phyloP scores from a whole-genome alignment of 1,140 invertebrate species.

The Copidosoma floridanum region DNA sequence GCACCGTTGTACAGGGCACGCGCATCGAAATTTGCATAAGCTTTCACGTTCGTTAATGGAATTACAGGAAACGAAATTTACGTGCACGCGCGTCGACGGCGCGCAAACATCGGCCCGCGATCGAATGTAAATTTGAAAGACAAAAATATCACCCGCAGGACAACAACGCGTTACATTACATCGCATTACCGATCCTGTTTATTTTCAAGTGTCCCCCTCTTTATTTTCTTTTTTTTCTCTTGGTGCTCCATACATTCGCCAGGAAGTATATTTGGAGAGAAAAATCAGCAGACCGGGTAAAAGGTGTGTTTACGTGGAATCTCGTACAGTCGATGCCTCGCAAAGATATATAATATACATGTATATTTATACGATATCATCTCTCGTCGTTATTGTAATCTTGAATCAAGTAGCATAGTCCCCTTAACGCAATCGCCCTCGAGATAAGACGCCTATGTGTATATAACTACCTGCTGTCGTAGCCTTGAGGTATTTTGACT shows the following conservation, averaged over 20 bases:
- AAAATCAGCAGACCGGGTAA: not conserved
- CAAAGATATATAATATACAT: too few relatives aligned
- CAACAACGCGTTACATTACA: too few relatives aligned
- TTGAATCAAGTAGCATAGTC: not conserved
- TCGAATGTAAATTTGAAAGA: too few relatives aligned
- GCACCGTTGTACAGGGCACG: not conserved
- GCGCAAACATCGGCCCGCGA: too few relatives aligned
- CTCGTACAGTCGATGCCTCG: too few relatives aligned
- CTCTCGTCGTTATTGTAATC: not conserved
- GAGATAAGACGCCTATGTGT: constrained; percentile 5
- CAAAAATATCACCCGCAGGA: too few relatives aligned
- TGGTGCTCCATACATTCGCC: not conserved
- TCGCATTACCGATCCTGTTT: not conserved
- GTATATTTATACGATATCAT: not conserved
- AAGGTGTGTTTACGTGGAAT: not conserved
- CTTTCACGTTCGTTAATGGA: constrained; percentile 11
- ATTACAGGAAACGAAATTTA: constrained; percentile 1
- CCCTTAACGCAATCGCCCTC: not conserved
- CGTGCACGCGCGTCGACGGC: not conserved
- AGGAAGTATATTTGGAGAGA: not conserved
- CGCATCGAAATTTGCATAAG: constrained; percentile 15
- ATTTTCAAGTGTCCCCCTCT: not conserved
- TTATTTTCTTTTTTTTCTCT: too few relatives aligned
- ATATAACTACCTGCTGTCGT: too few relatives aligned
- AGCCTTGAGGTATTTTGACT: constrained; percentile 17